Evolutionary conservation across 2,888 invertebrate genomes (phyloP).

Genomic region (Oscheius sp.): DNA sequence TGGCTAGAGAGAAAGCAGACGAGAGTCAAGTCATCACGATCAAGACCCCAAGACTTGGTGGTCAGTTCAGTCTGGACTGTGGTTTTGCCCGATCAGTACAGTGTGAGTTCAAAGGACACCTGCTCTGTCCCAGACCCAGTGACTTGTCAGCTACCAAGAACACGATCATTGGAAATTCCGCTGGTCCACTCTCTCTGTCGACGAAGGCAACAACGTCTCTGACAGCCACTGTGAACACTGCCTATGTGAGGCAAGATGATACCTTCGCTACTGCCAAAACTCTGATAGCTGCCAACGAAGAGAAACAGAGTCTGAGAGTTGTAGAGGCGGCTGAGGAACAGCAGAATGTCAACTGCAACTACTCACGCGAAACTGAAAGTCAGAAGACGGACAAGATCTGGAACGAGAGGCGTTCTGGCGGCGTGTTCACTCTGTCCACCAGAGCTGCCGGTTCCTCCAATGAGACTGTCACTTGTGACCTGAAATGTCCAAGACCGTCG

Average conservation of each 20-base stretch:
- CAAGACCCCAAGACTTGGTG: conserved; percentile 42
- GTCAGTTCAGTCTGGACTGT: conserved; percentile 45
- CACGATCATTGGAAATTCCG: conserved; percentile 49
- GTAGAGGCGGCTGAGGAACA: conserved; percentile 54
- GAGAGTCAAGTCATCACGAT: conserved; percentile 37
- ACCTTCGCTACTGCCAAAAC: conserved; percentile 41
- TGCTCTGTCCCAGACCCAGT: conserved; percentile 50
- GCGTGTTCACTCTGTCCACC: conserved; percentile 44
- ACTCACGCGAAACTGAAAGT: conserved; percentile 45
- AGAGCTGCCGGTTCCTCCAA: conserved; percentile 43
- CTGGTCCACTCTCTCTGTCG: conserved; percentile 37
- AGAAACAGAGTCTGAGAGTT: conserved; percentile 43
- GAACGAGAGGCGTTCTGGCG: conserved; percentile 58
- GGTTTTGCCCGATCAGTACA: conserved; percentile 45
- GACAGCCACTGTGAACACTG: conserved; percentile 41
- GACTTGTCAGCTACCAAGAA: conserved; percentile 41
- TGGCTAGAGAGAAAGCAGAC: conserved; percentile 38
- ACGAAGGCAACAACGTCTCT: conserved; percentile 40
- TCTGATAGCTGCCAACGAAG: conserved; percentile 45
- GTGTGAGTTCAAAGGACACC: conserved; percentile 27
- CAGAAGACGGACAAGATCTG: conserved; percentile 42
- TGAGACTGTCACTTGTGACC: conserved; percentile 35
- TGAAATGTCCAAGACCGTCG: conserved; percentile 51
- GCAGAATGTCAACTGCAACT: conserved; percentile 64
- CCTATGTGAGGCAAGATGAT: conserved; percentile 39